Conservation (phyloP, 2,113 vertebrate genomes). For the Plectropomus leopardus region DNA sequence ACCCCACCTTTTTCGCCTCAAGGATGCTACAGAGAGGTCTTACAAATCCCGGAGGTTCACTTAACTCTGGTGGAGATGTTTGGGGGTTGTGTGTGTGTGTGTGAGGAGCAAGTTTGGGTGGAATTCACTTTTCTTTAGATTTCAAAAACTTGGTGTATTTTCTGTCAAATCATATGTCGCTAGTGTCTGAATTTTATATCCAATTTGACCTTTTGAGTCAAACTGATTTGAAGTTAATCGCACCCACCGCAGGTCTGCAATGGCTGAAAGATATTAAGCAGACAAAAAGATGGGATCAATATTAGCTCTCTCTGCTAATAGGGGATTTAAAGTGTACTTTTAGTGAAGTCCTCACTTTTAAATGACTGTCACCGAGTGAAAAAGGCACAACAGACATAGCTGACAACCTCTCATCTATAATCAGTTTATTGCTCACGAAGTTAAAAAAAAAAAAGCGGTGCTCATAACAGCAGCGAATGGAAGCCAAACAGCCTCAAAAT, state of each 20-base stretch:
- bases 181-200: conserved; percentile 26
- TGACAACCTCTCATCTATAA: conserved; percentile 68
- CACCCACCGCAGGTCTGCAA: conserved; percentile 29
- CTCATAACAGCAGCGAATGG: conserved; percentile 37
- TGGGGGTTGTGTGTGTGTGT: conserved; percentile 1
- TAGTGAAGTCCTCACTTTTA: conserved; percentile 41
- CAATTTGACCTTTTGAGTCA: conserved; percentile 34
- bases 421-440: conserved; percentile 63
- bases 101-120: not conserved
- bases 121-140: conserved; percentile 20
- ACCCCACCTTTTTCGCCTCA: conserved; percentile 29
- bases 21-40: conserved; percentile 39
- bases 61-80: not conserved
- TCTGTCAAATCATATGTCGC: conserved; percentile 8
- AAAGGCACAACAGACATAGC: conserved; percentile 53
- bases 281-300: conserved; percentile 63
- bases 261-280: conserved; percentile 29
- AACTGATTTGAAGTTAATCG: conserved; percentile 29
- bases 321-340: conserved; percentile 46
- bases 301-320: conserved; percentile 53
- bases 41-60: conserved; percentile 44
- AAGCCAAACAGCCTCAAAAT: conserved; percentile 67
- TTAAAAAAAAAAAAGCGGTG: not conserved
- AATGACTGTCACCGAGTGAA: conserved; percentile 50
- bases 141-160: conserved; percentile 17